Conservation (phyloP, 2,113 vertebrate species). For the Tetraodon nigroviridis region DNA sequence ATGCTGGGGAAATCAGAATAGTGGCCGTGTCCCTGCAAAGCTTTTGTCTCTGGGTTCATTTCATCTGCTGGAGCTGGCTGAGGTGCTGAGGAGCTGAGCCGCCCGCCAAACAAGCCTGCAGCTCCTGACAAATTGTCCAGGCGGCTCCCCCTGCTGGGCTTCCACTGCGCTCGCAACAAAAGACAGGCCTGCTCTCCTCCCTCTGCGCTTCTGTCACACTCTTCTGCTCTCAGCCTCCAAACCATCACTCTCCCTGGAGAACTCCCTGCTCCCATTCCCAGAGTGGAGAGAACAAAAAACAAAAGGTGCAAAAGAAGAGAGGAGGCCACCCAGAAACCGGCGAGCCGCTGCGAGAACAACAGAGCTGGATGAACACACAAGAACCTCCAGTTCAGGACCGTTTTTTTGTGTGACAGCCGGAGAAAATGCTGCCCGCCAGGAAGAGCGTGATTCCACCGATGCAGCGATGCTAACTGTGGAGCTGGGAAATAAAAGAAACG, state of each 20-base stretch:
- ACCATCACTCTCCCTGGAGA: constrained; percentile 50
- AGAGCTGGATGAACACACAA: constrained; percentile 6
- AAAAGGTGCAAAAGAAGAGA: constrained; percentile 53
- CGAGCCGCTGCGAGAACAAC: constrained; percentile 15
- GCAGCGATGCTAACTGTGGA: too few species aligned
- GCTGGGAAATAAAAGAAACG: too few species aligned
- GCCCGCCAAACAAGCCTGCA: constrained; percentile 40
- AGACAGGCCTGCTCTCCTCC: constrained; percentile 29
- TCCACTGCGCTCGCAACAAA: constrained; percentile 57
- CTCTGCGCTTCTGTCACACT: constrained; percentile 3
- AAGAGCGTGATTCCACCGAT: too few species aligned
- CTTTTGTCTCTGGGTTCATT: constrained; percentile 26
- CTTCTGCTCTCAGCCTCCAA: constrained; percentile 33
- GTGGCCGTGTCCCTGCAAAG: constrained; percentile 15
- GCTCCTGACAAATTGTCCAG: constrained; percentile 59
- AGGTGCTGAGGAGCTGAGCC: constrained; percentile 16
- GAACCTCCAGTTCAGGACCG: background rate
- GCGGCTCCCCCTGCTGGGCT: constrained; percentile 68
- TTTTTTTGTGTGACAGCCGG: too few species aligned
- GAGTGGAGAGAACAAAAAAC: constrained; percentile 49
- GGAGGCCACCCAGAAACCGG: constrained; percentile 46
- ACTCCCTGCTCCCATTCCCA: constrained; percentile 39
- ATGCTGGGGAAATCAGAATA: constrained; percentile 33
- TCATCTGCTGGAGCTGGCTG: constrained; percentile 27
- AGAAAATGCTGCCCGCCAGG: too few species aligned